Percentiles rank a stretch among this genome's conserved stretches.
Conservation (phyloP, 2,797 vertebrate genomes). For the Fistularia tabacaria region DNA sequence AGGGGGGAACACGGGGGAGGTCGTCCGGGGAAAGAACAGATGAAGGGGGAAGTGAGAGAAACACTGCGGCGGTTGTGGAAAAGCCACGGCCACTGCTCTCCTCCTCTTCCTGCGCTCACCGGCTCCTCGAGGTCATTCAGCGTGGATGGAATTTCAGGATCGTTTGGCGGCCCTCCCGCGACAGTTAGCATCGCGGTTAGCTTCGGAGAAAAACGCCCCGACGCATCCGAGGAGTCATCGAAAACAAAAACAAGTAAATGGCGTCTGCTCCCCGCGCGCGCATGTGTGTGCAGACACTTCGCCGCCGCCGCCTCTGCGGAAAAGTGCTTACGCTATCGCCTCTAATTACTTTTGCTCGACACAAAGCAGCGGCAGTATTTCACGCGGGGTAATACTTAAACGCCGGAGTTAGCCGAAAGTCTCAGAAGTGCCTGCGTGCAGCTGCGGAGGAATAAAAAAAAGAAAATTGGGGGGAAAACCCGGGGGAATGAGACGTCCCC, state of each 20-base stretch:
- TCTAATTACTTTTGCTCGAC: slow-evolving; percentile 41
- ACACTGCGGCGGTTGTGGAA: not conserved
- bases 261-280: too few species aligned
- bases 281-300: too few species aligned
- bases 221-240: too few species aligned
- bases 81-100: slow-evolving; percentile 4
- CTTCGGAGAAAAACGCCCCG: too few species aligned
- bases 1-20: not conserved
- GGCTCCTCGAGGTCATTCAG: too few species aligned
- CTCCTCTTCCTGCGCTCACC: too few species aligned
- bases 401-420: slow-evolving; percentile 9
- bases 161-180: slow-evolving; percentile 34
- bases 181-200: slow-evolving; percentile 28
- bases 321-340: slow-evolving; percentile 20
- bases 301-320: too few species aligned
- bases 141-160: slow-evolving; percentile 54
- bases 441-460: too few species aligned
- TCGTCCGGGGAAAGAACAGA: not conserved
- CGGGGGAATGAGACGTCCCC: too few species aligned
- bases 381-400: slow-evolving; percentile 1
- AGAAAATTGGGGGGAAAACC: too few species aligned
- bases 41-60: not conserved
- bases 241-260: too few species aligned
- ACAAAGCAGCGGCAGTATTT: slow-evolving; percentile 10
- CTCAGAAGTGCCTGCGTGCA: too few species aligned